Evolutionary conservation across 2,113 vertebrate species (phyloP), one percentile per base, ranked within the genome.

Genomic region (Vulpes lagopus): DNA sequence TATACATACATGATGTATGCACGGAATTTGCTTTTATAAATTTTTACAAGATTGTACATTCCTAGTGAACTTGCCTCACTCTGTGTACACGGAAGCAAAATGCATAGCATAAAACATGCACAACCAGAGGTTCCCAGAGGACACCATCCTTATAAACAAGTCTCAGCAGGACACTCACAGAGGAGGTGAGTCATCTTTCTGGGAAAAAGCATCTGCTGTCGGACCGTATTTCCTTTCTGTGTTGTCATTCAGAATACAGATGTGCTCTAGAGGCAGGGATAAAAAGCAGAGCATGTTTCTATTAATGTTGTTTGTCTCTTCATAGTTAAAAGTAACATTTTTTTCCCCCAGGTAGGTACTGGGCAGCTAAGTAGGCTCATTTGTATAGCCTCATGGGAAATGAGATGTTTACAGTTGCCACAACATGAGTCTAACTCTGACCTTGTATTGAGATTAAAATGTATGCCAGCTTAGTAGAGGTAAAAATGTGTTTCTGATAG

Each of bases 291-390:
- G 32, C 73, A 25, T 15, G 67, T 51, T 92, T 95, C 74, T 88
- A 35, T 96, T 80, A 73, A 80, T 43, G 53, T 30, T 80, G 64
- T 92, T 82, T 96, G 80, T 88, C 76, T 96, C 69, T 91, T 84
- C 64, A 23, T n/a, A 62, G 67, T 90, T 64, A 55, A 94, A 94
- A 87, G 69, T 38, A 89, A 88, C 49, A 32, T 71, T 95, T 93
- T 92, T 23, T 97, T 81, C 69, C 86, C 32, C 27, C 81, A 60
- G 19, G 73, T 78, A 84, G 88, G 87, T 79, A 27, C 55, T 30
- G 73, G 74, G 80, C 8, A 51, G 51, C 91, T 11, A 43, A 76
- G 35, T 27, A 10, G 73, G 32, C 62, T 95, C 64, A 65, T 88
- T 62, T 59, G 59, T 35, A 76, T 59, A 88, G 51, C 74, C 49